These are phyloP conservation scores for Chironomus tentans DNA, from an alignment of 2,888 invertebrate genomes.

Conservation along the genomic window DNA sequence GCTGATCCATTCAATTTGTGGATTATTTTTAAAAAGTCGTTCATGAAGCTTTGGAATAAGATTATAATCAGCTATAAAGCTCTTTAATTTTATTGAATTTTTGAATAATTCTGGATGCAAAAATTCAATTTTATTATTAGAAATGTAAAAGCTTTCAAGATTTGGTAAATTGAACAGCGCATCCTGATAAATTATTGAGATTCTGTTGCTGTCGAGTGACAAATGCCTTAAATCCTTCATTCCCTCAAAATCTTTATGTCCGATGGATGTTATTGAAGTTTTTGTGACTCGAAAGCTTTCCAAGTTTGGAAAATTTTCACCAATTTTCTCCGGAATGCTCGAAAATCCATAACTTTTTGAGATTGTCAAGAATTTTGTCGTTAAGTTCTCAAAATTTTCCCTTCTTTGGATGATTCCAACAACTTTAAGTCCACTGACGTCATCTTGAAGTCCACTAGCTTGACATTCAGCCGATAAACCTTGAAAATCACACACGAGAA, in stretches of 20 bases:
- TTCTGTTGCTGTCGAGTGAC: not conserved
- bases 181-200: not conserved
- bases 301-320: not conserved
- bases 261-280: not conserved
- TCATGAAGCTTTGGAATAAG: not conserved
- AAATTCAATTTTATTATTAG: not conserved
- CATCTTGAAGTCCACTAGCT: no score
- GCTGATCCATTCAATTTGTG: not conserved
- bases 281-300: not conserved
- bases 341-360: not conserved
- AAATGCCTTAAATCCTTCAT: not conserved
- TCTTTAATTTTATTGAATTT: not conserved
- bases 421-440: not conserved
- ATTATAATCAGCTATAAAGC: not conserved
- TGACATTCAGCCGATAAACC: no score
- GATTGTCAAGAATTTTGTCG: not conserved
- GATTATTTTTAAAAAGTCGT: not conserved
- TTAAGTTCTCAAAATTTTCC: not conserved
- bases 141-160: not conserved
- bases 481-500: no score
- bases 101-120: not conserved
- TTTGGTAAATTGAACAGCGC: not conserved
- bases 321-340: not conserved
- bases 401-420: no score
- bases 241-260: not conserved